Conservation (phyloP, 2,797 vertebrate genomes). For the Ceryle rudis region DNA sequence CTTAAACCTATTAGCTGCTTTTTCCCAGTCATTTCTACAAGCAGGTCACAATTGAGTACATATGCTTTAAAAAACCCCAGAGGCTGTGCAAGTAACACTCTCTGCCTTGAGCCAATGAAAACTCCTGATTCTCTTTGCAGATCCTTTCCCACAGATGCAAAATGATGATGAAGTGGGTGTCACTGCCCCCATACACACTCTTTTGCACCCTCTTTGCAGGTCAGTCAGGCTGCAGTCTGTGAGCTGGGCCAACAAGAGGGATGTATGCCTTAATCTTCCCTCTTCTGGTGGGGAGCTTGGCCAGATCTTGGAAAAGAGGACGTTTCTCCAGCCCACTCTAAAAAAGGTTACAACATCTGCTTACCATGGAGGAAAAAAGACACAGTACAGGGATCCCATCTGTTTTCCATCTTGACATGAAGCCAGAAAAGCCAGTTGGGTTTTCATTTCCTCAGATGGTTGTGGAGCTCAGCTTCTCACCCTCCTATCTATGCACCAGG, state of each 20-base stretch:
- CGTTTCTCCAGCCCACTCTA: rapidly evolving
- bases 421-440: not conserved
- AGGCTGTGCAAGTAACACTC: not conserved
- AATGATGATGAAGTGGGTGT: not conserved
- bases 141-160: not conserved
- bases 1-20: not conserved
- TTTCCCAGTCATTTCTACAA: not conserved
- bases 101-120: not conserved
- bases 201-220: not conserved
- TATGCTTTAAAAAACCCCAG: not conserved
- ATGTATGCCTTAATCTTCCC: not conserved
- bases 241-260: not conserved
- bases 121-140: not conserved
- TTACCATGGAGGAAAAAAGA: not conserved
- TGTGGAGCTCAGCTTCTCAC: not conserved
- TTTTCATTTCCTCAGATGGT: not conserved
- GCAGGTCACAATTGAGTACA: not conserved
- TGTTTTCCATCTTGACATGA: not conserved
- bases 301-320: not conserved
- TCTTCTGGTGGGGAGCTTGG: not conserved
- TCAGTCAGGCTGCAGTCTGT: not conserved
- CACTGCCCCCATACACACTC: not conserved
- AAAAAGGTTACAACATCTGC: not conserved
- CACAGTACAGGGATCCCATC: not conserved
- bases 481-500: not conserved